A percentile compares a stretch with the other conserved stretches of the same genome.
phyloP scores from a whole-genome alignment of 1,140 invertebrate species.

The Drosophila truncata region DNA sequence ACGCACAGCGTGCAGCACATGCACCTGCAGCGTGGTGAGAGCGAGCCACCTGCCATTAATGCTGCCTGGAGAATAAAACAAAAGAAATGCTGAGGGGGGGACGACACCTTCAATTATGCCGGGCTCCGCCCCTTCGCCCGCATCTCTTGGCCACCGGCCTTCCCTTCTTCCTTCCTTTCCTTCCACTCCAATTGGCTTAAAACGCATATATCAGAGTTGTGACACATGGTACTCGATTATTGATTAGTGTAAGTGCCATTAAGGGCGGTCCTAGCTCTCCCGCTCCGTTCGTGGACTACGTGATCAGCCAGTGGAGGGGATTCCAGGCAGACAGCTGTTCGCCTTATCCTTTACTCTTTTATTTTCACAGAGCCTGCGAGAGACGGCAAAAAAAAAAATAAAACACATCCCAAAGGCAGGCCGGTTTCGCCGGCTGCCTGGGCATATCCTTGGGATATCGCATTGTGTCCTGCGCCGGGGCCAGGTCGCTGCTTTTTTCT shows the following conservation, averaged over 20 bases:
- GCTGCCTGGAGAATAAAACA: slow-evolving; percentile 7
- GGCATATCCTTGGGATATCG: slow-evolving; percentile 30
- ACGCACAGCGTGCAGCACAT: slow-evolving; percentile 18
- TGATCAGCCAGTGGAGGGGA: slow-evolving; percentile 23
- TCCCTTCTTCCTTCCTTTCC: not conserved
- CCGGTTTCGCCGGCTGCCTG: slow-evolving; percentile 20
- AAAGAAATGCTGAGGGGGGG: slow-evolving; percentile 26
- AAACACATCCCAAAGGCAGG: slow-evolving; percentile 28
- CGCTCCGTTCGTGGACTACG: slow-evolving; percentile 32
- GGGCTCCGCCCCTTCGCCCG: slow-evolving; percentile 16
- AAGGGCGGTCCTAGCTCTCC: slow-evolving; percentile 30
- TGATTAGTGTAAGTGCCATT: slow-evolving; percentile 76
- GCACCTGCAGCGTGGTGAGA: slow-evolving; percentile 58
- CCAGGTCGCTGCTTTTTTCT: slow-evolving; percentile 23
- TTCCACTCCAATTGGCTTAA: slow-evolving; percentile 53
- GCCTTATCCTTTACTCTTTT: slow-evolving; percentile 46
- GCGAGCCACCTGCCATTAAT: slow-evolving; percentile 49
- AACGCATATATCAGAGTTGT: slow-evolving; percentile 56
- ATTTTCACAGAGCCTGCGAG: slow-evolving; percentile 34
- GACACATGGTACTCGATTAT: slow-evolving; percentile 53
- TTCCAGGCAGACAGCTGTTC: slow-evolving; percentile 65
- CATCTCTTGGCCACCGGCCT: slow-evolving; percentile 3
- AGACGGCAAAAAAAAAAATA: slow-evolving; percentile 1
- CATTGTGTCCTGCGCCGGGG: slow-evolving; percentile 38
- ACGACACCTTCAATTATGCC: slow-evolving; percentile 48